Evolutionary conservation across 2,797 vertebrate species (phyloP).

Genomic region (Muscicapa comitata): DNA sequence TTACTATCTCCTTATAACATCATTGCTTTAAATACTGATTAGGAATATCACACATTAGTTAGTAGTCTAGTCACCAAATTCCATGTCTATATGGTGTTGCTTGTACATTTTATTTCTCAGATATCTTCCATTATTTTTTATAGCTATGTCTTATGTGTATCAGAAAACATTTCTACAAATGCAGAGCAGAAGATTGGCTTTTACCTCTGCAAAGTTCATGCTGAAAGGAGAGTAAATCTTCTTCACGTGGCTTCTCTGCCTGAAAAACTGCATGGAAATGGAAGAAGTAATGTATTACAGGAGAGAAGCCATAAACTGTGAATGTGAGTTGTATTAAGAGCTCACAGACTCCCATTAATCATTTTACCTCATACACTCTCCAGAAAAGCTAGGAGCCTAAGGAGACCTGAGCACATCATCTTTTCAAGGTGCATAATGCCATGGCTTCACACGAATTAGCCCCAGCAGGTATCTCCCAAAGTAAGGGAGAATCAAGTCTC

Average conservation of each 20-base stretch:
- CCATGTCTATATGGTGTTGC: accelerated
- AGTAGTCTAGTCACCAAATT: not conserved
- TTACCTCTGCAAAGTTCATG: not conserved
- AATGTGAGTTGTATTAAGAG: not conserved
- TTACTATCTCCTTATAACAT: not conserved
- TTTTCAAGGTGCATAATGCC: not conserved
- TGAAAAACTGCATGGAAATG: not conserved
- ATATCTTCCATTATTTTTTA: not conserved
- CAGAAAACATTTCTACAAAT: not conserved
- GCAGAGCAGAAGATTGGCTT: not conserved
- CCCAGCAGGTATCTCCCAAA: not conserved
- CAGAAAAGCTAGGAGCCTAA: not conserved
- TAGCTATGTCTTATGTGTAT: not conserved
- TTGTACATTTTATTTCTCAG: not conserved
- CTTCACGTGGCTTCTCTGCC: not conserved
- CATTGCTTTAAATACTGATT: not conserved
- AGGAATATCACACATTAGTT: not conserved
- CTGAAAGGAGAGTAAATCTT: not conserved
- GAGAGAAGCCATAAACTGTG: not conserved
- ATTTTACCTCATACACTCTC: not conserved
- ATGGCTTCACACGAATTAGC: not conserved
- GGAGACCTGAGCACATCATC: not conserved
- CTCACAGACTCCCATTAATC: not conserved
- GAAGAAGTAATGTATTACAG: not conserved
- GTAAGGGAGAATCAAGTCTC: not conserved